phyloP scores from a whole-genome alignment of 2,113 vertebrate genomes.

The Mustela lutreola region DNA sequence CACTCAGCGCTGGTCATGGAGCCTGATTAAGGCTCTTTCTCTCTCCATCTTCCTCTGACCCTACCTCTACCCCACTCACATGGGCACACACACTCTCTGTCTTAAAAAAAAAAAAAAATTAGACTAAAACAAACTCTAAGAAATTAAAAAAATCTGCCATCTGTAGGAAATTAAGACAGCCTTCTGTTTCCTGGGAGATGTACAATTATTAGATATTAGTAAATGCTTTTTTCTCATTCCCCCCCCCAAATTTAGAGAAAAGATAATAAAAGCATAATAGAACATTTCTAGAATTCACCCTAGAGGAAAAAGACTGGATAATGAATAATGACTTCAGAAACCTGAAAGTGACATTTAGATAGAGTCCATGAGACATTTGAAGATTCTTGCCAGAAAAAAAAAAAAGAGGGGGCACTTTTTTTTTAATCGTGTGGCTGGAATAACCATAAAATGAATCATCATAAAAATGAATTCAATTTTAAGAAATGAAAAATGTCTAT shows the following conservation, averaged over 20 bases:
- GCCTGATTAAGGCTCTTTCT: background rate
- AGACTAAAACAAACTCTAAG: constrained; percentile 17
- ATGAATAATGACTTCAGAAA: background rate
- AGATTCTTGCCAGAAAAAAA: constrained; percentile 10
- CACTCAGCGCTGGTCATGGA: background rate
- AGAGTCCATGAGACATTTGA: background rate
- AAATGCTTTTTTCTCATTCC: background rate
- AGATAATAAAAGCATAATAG: constrained; percentile 7
- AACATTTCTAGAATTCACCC: background rate
- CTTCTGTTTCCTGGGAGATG: background rate
- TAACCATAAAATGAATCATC: constrained; percentile 37
- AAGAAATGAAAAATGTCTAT: background rate
- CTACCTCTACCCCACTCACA: background rate
- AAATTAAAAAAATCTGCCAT: constrained; percentile 43
- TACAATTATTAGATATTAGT: constrained; percentile 18
- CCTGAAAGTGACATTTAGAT: background rate
- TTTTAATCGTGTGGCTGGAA: background rate
- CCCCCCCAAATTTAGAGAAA: background rate
- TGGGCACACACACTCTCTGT: background rate
- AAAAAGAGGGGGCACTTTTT: background rate
- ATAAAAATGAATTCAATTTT: background rate
- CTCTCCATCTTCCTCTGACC: background rate
- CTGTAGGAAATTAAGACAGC: background rate
- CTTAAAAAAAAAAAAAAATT: background rate
- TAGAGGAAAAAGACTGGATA: background rate